Percentiles rank a stretch among this genome's conserved stretches.
Conservation (phyloP, 2,797 vertebrate genomes). For the Hydrocynus forskahlii region DNA sequence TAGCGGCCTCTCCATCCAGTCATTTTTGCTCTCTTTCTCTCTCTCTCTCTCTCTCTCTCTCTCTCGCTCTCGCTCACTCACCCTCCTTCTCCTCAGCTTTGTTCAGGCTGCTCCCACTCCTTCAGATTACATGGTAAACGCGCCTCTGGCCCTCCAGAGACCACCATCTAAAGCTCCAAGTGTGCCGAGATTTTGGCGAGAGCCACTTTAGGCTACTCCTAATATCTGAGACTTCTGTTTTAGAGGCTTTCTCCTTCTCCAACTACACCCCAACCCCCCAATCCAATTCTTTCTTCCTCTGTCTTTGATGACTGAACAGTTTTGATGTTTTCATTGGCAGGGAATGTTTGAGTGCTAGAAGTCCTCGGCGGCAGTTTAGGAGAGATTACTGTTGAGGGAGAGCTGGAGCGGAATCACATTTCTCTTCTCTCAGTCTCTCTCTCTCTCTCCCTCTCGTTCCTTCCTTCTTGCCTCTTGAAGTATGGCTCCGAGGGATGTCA, state of each 20-base stretch:
- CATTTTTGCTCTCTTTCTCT: constrained; percentile 61
- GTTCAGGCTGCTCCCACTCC: constrained; percentile 40
- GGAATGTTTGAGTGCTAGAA: constrained; percentile 24
- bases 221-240: constrained; percentile 57
- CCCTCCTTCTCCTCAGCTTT: neutral
- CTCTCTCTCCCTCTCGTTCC: constrained; percentile 41
- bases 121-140: constrained; percentile 26
- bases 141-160: constrained; percentile 29
- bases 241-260: neutral
- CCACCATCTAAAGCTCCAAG: constrained; percentile 30
- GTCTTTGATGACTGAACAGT: constrained; percentile 58
- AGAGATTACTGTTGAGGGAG: constrained; percentile 54
- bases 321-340: constrained; percentile 28
- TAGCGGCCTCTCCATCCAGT: constrained; percentile 53
- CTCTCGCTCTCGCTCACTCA: neutral
- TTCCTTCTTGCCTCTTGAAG: constrained; percentile 11
- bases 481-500: constrained; percentile 35
- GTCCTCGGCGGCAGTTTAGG: constrained; percentile 60
- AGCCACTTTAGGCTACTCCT: constrained; percentile 61
- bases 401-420: constrained; percentile 54
- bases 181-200: constrained; percentile 66
- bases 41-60: constrained; percentile 15
- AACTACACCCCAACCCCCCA: neutral
- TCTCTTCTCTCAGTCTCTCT: constrained; percentile 3
- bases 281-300: constrained; percentile 27